Evolutionary conservation across 2,888 invertebrate genomes (phyloP), one percentile per base, ranked within the genome.

Genomic region (Orthosia gothica): DNA sequence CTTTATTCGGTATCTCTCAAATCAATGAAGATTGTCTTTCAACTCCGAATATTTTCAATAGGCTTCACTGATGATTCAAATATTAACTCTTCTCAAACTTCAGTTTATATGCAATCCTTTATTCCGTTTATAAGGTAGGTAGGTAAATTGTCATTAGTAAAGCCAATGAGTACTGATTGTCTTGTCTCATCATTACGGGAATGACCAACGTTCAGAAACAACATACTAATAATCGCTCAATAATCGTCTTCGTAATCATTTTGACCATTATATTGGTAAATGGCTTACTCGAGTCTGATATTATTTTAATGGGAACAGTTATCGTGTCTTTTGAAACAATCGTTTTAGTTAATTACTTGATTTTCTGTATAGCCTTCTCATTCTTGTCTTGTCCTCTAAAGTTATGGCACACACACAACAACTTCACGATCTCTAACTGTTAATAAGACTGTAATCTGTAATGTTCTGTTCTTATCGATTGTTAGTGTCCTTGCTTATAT

Each of bases 251-350:
- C 54, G 61, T 64, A 23, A 74, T 74, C 45, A 81, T 67, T 74
- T 72, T 50, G 54, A 58, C 57, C 63, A 81, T 76, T 79, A 49
- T 62, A 54, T 61, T 55, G 15, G 61, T 32, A 59, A 74, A 81
- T 81, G 20, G 49, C 20, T 68, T 55, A n/a, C 54, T 62, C 18
- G 62, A 72, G 20, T 65, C 71, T 13, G 26, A 49, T 70, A 76
- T 84, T 84, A 82, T 70, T 84, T 70, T 79, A 83, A 84, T 84
- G 61, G 79, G 18, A 45, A 59, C 54, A 62, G 76, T 79, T 62
- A 76, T 58, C 15, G 26, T 49, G 54, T 32, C 76, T 75, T 75
- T 74, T 61, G 72, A 50, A 73, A 70, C 70, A 63, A 77, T 71
- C 23, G 26, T 20, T 67, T 67, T 40, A 49, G 49, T 59, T 84